These are phyloP conservation scores for Platycheirus rosarum DNA, from an alignment of 2,888 invertebrate genomes.

Conservation along the genomic window DNA sequence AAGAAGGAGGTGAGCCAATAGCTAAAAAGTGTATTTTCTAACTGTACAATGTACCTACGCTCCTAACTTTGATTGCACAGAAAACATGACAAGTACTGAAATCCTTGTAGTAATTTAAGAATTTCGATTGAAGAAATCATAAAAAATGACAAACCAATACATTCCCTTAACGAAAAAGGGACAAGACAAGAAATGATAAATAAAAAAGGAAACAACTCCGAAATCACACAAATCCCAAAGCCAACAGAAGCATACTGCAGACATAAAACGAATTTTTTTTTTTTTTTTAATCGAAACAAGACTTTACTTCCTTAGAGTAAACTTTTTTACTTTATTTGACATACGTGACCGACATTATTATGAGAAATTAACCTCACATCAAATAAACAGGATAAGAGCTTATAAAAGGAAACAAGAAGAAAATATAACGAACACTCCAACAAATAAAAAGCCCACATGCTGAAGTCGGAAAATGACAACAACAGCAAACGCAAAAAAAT, in stretches of 20 bases:
- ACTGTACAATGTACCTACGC: too few relatives aligned
- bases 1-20: too few relatives aligned
- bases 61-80: too few relatives aligned
- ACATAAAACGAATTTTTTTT: too few relatives aligned
- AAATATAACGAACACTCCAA: constrained; percentile 4
- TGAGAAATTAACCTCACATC: constrained; percentile 73
- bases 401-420: constrained; percentile 33
- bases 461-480: constrained; percentile 22
- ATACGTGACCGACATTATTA: constrained; percentile 74
- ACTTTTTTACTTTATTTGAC: constrained; percentile 74
- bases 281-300: constrained; percentile 16
- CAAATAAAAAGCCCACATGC: neutral
- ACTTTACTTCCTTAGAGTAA: constrained; percentile 60
- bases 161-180: neutral
- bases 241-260: constrained; percentile 24
- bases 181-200: constrained; percentile 2
- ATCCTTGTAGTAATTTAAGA: too few relatives aligned
- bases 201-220: constrained; percentile 16
- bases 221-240: constrained; percentile 6
- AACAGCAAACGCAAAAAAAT: neutral
- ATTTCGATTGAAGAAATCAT: too few relatives aligned
- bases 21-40: too few relatives aligned
- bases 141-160: too few relatives aligned
- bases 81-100: too few relatives aligned
- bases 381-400: constrained; percentile 63